Evolutionary conservation across 2,888 invertebrate species (phyloP).

Genomic region (Lottia scabra): DNA sequence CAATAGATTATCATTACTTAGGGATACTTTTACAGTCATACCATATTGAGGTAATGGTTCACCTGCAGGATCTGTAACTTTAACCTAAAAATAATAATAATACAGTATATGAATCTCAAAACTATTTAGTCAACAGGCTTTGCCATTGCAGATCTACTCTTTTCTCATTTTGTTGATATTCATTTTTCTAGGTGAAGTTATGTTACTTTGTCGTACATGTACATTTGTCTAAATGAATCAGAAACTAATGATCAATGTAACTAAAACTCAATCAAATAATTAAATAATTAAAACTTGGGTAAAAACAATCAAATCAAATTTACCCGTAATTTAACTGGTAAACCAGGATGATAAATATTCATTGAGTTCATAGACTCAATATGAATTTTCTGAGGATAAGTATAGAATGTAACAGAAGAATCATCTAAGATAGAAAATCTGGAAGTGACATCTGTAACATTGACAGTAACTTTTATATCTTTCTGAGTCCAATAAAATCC

Average conservation of each 20-base stretch:
- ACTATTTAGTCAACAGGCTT: no score
- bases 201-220: no score
- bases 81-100: background rate
- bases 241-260: no score
- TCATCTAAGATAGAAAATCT: background rate
- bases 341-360: background rate
- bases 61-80: background rate
- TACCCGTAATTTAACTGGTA: background rate
- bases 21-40: background rate
- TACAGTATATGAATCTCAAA: background rate
- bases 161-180: no score
- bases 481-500: background rate
- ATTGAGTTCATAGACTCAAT: background rate
- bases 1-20: no score
- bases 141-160: no score
- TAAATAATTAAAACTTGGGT: no score
- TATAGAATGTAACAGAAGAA: background rate
- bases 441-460: background rate
- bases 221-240: no score
- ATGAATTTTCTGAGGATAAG: background rate
- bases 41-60: background rate
- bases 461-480: background rate
- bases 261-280: no score
- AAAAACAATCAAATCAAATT: background rate
- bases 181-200: no score